phyloP scores from a whole-genome alignment of 1,140 invertebrate genomes.

The Ips typographus region DNA sequence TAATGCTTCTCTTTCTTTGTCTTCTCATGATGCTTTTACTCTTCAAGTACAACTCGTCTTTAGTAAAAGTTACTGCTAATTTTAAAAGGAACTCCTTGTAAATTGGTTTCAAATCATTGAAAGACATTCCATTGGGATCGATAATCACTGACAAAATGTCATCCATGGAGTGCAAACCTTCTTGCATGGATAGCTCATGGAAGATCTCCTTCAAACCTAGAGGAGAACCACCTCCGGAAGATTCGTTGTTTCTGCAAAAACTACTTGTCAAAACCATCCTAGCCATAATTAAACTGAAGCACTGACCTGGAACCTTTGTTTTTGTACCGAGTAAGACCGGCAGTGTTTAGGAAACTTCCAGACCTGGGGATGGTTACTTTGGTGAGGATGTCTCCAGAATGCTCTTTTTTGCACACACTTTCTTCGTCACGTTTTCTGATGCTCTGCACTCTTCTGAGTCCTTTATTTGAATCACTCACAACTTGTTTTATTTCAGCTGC shows the following conservation, averaged over 20 bases:
- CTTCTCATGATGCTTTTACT: constrained; percentile 86
- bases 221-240: constrained; percentile 67
- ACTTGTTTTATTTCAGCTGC: constrained; percentile 51
- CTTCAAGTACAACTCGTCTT: constrained; percentile 86
- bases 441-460: constrained; percentile 57
- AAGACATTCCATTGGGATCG: constrained; percentile 87
- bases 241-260: constrained; percentile 57
- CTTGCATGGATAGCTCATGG: constrained; percentile 79
- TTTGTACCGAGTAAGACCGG: constrained; percentile 68
- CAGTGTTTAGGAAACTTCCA: constrained; percentile 78
- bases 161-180: constrained; percentile 83
- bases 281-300: background rate
- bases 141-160: constrained; percentile 86
- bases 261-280: too few relatives aligned
- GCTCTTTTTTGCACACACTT: constrained; percentile 50
- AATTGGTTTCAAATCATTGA: constrained; percentile 86
- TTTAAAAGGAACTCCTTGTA: constrained; percentile 88
- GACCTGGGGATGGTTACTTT: constrained; percentile 81
- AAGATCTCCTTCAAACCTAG: constrained; percentile 81
- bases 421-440: constrained; percentile 51
- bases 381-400: constrained; percentile 73
- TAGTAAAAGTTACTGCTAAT: constrained; percentile 81
- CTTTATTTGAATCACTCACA: constrained; percentile 46
- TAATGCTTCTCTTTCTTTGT: constrained; percentile 66
- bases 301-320: constrained; percentile 61